Percentiles rank a stretch among this genome's conserved stretches.
Evolutionary conservation across 2,888 invertebrate species (phyloP).

Genomic region (Drosophila vallismaia): DNA sequence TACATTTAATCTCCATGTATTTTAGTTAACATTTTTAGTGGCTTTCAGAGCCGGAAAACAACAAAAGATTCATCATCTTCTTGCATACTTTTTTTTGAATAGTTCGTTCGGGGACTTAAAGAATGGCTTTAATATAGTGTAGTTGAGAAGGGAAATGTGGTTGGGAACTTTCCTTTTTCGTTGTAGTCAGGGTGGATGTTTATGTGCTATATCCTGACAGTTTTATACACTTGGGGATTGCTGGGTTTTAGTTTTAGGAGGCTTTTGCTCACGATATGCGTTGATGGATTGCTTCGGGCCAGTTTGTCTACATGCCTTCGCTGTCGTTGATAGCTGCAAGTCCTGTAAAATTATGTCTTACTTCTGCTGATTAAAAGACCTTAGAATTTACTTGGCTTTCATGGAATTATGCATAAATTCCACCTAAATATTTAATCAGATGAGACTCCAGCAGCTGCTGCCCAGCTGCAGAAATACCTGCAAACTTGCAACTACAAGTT

Average conservation of each 20-base stretch:
- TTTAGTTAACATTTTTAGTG: constrained; percentile 62
- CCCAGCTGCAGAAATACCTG: constrained; percentile 59
- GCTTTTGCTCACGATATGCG: constrained; percentile 26
- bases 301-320: constrained; percentile 22
- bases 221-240: constrained; percentile 52
- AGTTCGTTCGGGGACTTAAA: constrained; percentile 31
- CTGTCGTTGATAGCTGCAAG: constrained; percentile 6
- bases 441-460: constrained; percentile 71
- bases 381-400: constrained; percentile 43
- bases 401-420: constrained; percentile 75
- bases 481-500: constrained; percentile 57
- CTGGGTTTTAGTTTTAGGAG: constrained; percentile 15
- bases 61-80: constrained; percentile 62
- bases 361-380: constrained; percentile 58
- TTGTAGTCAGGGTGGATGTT: constrained; percentile 12
- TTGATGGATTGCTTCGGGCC: constrained; percentile 68
- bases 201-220: constrained; percentile 60
- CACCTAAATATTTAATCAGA: constrained; percentile 77
- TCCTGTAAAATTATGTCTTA: constrained; percentile 34
- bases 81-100: constrained; percentile 8
- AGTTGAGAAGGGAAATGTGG: constrained; percentile 12
- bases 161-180: constrained; percentile 7
- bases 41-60: constrained; percentile 45
- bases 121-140: constrained; percentile 16
- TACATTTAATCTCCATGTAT: constrained; percentile 42